phyloP scores from a whole-genome alignment of 2,888 invertebrate genomes.

The Napeogenes inachia region DNA sequence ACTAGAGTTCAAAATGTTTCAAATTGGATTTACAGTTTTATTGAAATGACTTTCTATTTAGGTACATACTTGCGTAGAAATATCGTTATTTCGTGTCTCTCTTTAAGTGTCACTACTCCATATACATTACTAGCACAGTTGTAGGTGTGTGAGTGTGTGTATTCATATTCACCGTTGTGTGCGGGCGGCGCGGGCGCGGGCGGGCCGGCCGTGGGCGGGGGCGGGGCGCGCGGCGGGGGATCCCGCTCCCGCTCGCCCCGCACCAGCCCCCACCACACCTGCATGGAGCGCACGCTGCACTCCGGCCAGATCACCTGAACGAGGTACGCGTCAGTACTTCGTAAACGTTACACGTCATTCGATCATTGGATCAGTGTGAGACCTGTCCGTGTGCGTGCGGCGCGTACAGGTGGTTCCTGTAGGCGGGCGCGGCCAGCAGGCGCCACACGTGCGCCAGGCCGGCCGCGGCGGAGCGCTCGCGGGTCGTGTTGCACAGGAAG shows the following conservation, averaged over 20 bases:
- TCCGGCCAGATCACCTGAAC: constrained; percentile 90
- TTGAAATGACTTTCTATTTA: not conserved
- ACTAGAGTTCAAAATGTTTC: not conserved
- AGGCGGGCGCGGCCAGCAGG: constrained; percentile 86
- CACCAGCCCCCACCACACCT: constrained; percentile 92
- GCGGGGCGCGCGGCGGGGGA: constrained; percentile 35
- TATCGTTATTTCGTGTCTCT: not conserved
- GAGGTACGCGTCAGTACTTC: not conserved
- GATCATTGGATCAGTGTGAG: not conserved
- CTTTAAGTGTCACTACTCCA: too few relatives aligned
- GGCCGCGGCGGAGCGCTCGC: constrained; percentile 82
- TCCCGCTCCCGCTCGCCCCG: constrained; percentile 70
- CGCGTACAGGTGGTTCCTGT: constrained; percentile 91
- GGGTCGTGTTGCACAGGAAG: constrained; percentile 92
- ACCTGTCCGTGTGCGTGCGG: constrained; percentile 57
- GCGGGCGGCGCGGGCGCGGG: constrained; percentile 46
- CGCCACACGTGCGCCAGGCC: constrained; percentile 93
- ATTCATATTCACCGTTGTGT: constrained; percentile 33
- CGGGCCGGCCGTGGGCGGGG: constrained; percentile 20
- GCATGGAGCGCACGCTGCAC: constrained; percentile 88
- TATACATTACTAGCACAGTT: too few relatives aligned
- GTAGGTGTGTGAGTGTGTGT: not conserved
- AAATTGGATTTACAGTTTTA: not conserved
- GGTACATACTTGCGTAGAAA: not conserved
- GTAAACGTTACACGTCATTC: not conserved